These are phyloP conservation scores for Tyrophagus putrescentiae DNA, from an alignment of 1,140 invertebrate genomes.

Conservation along the genomic window DNA sequence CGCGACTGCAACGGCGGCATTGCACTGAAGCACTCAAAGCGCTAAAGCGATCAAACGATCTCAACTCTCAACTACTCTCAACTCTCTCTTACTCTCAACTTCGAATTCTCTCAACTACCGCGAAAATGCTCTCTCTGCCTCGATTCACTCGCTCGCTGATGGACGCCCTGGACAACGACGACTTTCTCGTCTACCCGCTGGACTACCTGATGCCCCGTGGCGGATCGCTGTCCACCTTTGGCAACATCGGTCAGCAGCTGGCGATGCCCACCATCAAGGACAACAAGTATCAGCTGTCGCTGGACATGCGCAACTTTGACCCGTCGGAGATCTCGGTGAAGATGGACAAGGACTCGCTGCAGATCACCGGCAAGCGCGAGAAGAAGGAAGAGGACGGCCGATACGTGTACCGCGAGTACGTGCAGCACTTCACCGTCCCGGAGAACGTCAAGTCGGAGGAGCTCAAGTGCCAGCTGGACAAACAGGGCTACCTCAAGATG, in stretches of 20 bases:
- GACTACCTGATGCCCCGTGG: too few relatives aligned
- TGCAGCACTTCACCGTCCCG: constrained; percentile 5
- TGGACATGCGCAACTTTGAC: constrained; percentile 19
- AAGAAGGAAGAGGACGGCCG: constrained; percentile 11
- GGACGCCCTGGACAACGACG: not conserved
- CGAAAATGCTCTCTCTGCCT: not conserved
- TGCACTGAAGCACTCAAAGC: too few relatives aligned
- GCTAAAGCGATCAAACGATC: too few relatives aligned
- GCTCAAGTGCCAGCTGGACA: constrained; percentile 6
- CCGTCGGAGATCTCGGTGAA: constrained; percentile 19
- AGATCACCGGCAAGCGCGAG: constrained; percentile 22
- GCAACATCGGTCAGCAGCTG: not conserved
- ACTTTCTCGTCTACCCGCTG: not conserved
- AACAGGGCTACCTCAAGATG: not conserved
- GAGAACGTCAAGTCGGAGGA: not conserved
- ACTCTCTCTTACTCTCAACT: too few relatives aligned
- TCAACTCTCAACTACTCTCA: too few relatives aligned
- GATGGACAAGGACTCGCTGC: constrained; percentile 15
- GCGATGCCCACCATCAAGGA: not conserved
- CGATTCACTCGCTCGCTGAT: constrained; percentile 1
- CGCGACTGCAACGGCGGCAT: too few relatives aligned
- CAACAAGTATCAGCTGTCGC: constrained; percentile 13
- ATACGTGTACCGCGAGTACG: constrained; percentile 15
- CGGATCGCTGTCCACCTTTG: too few relatives aligned
- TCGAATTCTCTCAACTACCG: too few relatives aligned